phyloP scores from a whole-genome alignment of 2,888 invertebrate genomes.

The Amphipoea oculea region DNA sequence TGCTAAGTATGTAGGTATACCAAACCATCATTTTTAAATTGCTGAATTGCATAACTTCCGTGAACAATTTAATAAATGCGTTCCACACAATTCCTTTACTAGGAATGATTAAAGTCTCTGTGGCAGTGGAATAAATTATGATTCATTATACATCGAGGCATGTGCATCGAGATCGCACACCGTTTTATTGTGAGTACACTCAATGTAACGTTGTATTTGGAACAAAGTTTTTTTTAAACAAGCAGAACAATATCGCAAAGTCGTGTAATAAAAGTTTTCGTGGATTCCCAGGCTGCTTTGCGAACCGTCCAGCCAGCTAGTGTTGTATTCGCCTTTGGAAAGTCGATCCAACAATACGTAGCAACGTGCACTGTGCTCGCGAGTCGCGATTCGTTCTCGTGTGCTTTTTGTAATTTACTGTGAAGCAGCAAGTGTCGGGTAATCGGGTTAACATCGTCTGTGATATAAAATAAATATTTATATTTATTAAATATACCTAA shows the following conservation, averaged over 20 bases:
- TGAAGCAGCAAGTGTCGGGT: constrained; percentile 19
- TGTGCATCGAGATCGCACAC: constrained; percentile 40
- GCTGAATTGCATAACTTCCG: constrained; percentile 44
- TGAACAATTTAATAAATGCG: constrained; percentile 46
- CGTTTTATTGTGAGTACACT: constrained; percentile 17
- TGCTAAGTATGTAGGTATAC: neutral
- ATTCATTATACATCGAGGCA: constrained; percentile 60
- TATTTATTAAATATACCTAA: constrained; percentile 15
- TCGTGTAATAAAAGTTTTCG: constrained; percentile 61
- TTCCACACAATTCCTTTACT: constrained; percentile 44
- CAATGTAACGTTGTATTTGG: constrained; percentile 41
- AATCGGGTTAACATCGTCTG: constrained; percentile 12
- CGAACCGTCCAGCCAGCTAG: constrained; percentile 33
- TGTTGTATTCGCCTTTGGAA: constrained; percentile 70
- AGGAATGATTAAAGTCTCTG: constrained; percentile 43
- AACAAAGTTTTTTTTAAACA: constrained; percentile 22
- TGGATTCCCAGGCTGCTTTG: constrained; percentile 55
- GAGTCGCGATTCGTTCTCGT: constrained; percentile 24
- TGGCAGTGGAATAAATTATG: constrained; percentile 30
- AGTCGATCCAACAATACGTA: constrained; percentile 73
- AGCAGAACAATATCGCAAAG: constrained; percentile 15
- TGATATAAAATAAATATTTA: neutral
- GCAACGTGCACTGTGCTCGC: constrained; percentile 36
- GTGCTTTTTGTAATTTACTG: constrained; percentile 37
- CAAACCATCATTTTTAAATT: constrained; percentile 39